Evolutionary conservation across 2,113 vertebrate genomes (phyloP).

Genomic region (Prietella phreatophila): DNA sequence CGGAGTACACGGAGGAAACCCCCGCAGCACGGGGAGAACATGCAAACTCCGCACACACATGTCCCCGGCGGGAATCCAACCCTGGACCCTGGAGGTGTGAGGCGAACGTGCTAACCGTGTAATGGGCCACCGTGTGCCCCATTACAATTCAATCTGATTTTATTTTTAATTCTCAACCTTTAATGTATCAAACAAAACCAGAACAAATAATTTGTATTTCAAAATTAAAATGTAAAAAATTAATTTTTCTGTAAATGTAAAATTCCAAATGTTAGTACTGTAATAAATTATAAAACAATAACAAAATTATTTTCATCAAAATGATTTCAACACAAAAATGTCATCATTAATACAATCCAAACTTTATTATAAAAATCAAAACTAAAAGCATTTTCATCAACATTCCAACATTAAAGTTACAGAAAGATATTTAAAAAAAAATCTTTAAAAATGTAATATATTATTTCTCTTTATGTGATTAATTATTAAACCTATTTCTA

Average conservation of each 20-base stretch:
- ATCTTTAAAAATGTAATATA: not conserved
- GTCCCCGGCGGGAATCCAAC: too few species aligned
- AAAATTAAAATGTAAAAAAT: not conserved
- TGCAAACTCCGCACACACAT: too few species aligned
- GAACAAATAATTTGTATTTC: not conserved
- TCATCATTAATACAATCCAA: not conserved
- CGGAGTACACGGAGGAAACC: too few species aligned
- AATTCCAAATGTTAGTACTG: not conserved
- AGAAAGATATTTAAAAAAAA: not conserved
- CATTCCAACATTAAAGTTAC: not conserved
- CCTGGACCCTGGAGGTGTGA: too few species aligned
- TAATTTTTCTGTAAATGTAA: too few species aligned
- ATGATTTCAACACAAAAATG: not conserved
- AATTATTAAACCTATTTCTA: not conserved
- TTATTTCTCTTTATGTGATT: not conserved
- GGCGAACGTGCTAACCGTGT: too few species aligned
- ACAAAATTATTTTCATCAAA: not conserved
- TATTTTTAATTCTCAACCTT: not conserved
- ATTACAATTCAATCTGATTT: not conserved
- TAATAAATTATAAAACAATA: not conserved
- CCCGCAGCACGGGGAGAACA: too few species aligned
- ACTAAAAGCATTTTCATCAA: not conserved
- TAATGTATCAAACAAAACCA: not conserved
- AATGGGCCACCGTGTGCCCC: too few species aligned
- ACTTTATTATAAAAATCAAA: not conserved